Conservation (phyloP, 2,113 vertebrate genomes). For the Onychorhynchus coronatus region DNA sequence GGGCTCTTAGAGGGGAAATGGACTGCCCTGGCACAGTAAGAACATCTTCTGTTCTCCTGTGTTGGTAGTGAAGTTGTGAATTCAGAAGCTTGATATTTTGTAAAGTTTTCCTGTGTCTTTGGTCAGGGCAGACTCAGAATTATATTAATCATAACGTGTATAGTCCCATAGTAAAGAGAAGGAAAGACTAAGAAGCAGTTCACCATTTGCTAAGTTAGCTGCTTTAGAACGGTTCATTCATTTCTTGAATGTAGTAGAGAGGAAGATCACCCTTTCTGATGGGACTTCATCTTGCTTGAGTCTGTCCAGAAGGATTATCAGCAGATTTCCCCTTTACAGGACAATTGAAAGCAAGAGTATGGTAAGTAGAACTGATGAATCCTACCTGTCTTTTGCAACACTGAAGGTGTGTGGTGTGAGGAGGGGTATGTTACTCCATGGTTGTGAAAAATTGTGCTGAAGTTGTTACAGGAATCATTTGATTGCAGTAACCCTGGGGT, state of each 20-base stretch:
- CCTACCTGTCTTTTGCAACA: not conserved
- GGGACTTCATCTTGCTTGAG: not conserved
- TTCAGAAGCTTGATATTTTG: not conserved
- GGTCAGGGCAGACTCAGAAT: not conserved
- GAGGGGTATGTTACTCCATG: fast-evolving
- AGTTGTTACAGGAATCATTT: not conserved
- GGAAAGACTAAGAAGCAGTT: not conserved
- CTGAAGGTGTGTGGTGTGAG: not conserved
- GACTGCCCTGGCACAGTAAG: fast-evolving
- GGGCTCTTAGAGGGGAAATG: not conserved
- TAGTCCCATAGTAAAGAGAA: not conserved
- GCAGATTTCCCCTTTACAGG: not conserved
- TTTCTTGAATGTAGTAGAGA: not conserved
- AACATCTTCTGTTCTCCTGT: fast-evolving
- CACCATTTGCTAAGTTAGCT: not conserved
- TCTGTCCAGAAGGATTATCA: not conserved
- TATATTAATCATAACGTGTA: fast-evolving
- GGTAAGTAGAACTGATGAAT: not conserved
- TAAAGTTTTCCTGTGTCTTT: not conserved
- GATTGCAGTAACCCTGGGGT: fast-evolving
- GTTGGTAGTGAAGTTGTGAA: not conserved
- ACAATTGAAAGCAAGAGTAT: not conserved
- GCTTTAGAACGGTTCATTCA: not conserved
- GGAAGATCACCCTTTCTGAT: not conserved
- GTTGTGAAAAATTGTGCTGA: not conserved